Percentiles rank a stretch among this genome's conserved stretches.
Conservation (phyloP, 2,888 invertebrate genomes). For the Drosophila eohydei region DNA sequence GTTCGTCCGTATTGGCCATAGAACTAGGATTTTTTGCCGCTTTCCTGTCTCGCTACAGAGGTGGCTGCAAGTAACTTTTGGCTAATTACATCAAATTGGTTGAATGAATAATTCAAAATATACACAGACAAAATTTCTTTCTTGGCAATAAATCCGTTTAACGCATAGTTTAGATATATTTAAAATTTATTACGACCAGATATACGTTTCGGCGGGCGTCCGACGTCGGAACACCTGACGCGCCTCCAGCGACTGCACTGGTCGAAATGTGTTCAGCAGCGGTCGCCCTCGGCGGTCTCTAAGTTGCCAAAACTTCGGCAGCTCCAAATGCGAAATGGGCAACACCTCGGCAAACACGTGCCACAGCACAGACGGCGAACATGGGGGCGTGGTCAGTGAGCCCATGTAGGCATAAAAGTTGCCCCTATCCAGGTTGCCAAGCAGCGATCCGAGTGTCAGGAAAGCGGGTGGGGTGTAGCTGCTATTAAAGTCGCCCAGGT, state of each 20-base stretch:
- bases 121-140: slow-evolving; percentile 1
- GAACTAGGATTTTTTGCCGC: slow-evolving; percentile 59
- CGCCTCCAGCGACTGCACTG: slow-evolving; percentile 65
- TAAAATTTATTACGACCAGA: slow-evolving; percentile 29
- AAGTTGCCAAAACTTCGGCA: slow-evolving; percentile 79
- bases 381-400: slow-evolving; percentile 90
- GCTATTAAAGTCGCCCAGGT: slow-evolving; percentile 67
- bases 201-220: slow-evolving; percentile 80
- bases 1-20: slow-evolving; percentile 43
- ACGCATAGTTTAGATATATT: slow-evolving; percentile 1
- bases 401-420: slow-evolving; percentile 85
- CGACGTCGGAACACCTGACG: slow-evolving; percentile 76
- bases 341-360: slow-evolving; percentile 88
- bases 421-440: slow-evolving; percentile 72
- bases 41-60: slow-evolving; percentile 36
- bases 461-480: slow-evolving; percentile 58
- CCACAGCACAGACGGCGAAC: slow-evolving; percentile 90
- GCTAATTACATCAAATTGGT: background rate
- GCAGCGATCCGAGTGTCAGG: slow-evolving; percentile 73
- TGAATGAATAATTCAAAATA: background rate
- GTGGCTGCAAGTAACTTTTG: slow-evolving; percentile 26
- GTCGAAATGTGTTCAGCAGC: slow-evolving; percentile 72
- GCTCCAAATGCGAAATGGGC: slow-evolving; percentile 83
- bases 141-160: slow-evolving; percentile 32
- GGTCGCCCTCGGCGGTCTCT: slow-evolving; percentile 51